Conservation (phyloP, 2,797 vertebrate genomes). For the Danio tinwini region DNA sequence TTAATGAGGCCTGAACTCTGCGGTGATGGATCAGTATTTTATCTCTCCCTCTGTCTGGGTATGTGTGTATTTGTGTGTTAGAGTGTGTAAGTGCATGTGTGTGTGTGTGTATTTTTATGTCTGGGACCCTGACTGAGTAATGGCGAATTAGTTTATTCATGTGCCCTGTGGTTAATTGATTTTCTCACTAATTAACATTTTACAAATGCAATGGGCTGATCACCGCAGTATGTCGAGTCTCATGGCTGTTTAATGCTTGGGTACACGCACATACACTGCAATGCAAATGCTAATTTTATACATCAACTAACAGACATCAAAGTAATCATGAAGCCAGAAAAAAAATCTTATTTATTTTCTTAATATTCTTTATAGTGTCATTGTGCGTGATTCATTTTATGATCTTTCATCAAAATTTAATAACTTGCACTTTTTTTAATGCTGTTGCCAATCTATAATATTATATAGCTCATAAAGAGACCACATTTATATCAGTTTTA, state of each 20-base stretch:
- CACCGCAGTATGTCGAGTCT: constrained; percentile 44
- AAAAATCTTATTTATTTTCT: neutral
- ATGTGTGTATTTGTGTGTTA: constrained; percentile 48
- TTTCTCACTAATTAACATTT: constrained; percentile 80
- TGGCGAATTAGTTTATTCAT: constrained; percentile 57
- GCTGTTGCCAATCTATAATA: too few relatives aligned
- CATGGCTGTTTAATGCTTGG: constrained; percentile 30
- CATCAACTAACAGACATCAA: neutral
- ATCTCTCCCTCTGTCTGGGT: constrained; percentile 28
- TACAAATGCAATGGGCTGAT: constrained; percentile 73
- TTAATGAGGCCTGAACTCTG: constrained; percentile 76
- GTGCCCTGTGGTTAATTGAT: constrained; percentile 75
- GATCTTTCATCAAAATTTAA: neutral
- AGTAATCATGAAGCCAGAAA: neutral
- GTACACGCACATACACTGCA: constrained; percentile 14
- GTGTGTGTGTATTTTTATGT: constrained; percentile 24
- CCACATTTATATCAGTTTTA: neutral
- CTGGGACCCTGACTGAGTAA: constrained; percentile 62
- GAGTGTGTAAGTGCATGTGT: constrained; percentile 39
- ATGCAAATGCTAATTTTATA: constrained; percentile 32
- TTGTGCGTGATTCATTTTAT: neutral
- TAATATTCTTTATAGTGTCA: neutral
- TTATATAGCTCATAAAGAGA: neutral
- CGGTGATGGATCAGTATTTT: constrained; percentile 70
- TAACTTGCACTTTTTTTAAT: neutral